Evolutionary conservation across 2,888 invertebrate species (phyloP), one percentile per base, ranked within the genome.

Genomic region (Scaptomyza polygonia): DNA sequence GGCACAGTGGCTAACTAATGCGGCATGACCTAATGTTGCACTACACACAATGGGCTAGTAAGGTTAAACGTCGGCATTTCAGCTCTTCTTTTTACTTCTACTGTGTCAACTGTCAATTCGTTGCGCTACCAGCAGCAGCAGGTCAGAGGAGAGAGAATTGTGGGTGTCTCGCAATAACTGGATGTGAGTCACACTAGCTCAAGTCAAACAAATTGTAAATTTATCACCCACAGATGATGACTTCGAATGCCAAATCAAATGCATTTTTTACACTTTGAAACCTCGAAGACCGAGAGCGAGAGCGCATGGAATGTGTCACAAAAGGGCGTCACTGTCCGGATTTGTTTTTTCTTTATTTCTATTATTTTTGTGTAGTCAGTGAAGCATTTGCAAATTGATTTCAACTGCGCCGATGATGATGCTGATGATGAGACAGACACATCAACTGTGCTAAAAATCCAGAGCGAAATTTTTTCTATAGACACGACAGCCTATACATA

Each of bases 11-110:
- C 48, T 68, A 34, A 55, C 54, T 86, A 73, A 82, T 84, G 59
- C 47, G 72, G 65, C 84, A 76, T 88, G 84, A 88, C 84, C 86
- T 88, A 77, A 88, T 84, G 83, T 84, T 84, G 86, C 83, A 82
- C 86, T 75, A 72, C 75, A 86, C 74, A 88, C 88, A 87, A 85
- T 72, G 86, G 83, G 69, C 86, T 67, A 79, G 74, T 36, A 3
- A 7, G 36, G 83, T 72, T 83, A 55, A 72, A 54, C 58, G 71
- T 63, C 57, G 66, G 59, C 61, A 45, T 57, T 40, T 40, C 44
- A 16, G 49, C 55, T 56, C 55, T 56, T 14, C 49, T 18, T 47
- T 30, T 30, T 47, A 5, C 32, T 32, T 48, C 43, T 27, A 16
- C 78, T 68, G 79, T 87, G 85, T 77, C 82, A 87, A 81, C 69